Evolutionary conservation across 2,888 invertebrate species (phyloP), one percentile per base, ranked within the genome.

Genomic region (Sthenelais limicola): DNA sequence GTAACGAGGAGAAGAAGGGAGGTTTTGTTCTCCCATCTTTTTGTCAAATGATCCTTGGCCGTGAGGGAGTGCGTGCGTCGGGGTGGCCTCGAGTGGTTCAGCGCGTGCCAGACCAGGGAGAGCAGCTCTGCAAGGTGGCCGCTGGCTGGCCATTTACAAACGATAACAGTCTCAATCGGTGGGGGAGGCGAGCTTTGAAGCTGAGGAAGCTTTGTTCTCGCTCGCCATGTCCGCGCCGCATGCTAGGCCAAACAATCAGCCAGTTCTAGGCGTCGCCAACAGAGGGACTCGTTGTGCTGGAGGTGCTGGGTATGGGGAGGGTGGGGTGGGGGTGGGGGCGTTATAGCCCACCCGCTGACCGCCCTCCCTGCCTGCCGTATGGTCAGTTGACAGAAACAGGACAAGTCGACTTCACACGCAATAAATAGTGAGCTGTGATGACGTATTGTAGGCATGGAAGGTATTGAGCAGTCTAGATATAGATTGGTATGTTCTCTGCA

Each of bases 121-220:
- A 24, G 35, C 24, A 28, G 62, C 62, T 35, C 38, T 24, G 26
- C 62, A 21, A 15, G 24, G 62, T 15, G 38, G 4, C 35, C 33
- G 21, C 56, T 35, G 18, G 9, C 12, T 43, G 43, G 9, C 12
- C 43, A 18, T 43, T 9, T 43, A 18, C 12, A 18, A 18, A 18
- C 18, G 43, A 12, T 43, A 18, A n/a, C n/a, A n/a, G n/a, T n/a
- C n/a, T n/a, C n/a, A n/a, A n/a, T n/a, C n/a, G n/a, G n/a, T n/a
- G n/a, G n/a, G n/a, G n/a, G n/a, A n/a, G n/a, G n/a, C n/a, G n/a
- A 56, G 33, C 62, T 62, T 62, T 62, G 62, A 62, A 62, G 62
- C 21, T 21, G 62, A 62, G n/a, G 26, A 9, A 5, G 38, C 62
- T 62, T 62, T 62, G 62, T 62, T 38, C 62, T 24, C 28, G 18